Evolutionary conservation across 37 sponge, comb jelly and placozoan species (phyloP), one percentile per base, ranked within the genome.

Genomic region (Halisarca cf. caerulea): DNA sequence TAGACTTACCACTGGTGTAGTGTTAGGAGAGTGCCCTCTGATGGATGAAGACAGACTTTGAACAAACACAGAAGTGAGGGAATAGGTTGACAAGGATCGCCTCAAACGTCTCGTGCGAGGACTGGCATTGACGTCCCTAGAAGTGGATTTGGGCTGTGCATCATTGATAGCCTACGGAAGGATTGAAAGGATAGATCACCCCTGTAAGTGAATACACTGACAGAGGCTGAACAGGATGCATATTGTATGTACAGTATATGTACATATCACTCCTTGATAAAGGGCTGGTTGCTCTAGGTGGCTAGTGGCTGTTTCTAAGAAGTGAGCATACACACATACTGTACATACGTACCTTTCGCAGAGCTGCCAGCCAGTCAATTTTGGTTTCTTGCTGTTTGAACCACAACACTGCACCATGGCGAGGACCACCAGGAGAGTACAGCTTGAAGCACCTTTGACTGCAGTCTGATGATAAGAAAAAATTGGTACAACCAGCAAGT

Each of bases 351-450:
- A 89, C 82, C 54, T 86, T 86, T 9, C 25, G 42, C 0, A 90
- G 80, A 15, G 58, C 77, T 43, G 78, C 27, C 8, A 83, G 79
- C 90, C 90, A 90, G 2, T 44, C 28, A 55, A 30, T 57, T 66
- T 81, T 90, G 32, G 2, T 45, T 24, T 43, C 79, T 18, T 82
- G 79, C 28, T 86, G 74, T 32, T 66, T 51, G 79, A 90, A 86
- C 57, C 78, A 59, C 68, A 90, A 24, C 2, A 90, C 82, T 0
- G 82, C 80, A 2, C 90, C 90, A 57, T 53, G 81, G 9, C 90
- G 42, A 21, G 90, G 90, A 20, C 90, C 90, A 39, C 85, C 79
- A 6, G 90, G 90, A 4, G 90, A 90, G 71, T 90, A 90, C 38
- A 86, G 25, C 70, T 90, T 90, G 45, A 74, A 43, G 25, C 38